These are phyloP conservation scores for Hippocampus kuda DNA, from an alignment of 2,797 vertebrate species.

Conservation along the genomic window DNA sequence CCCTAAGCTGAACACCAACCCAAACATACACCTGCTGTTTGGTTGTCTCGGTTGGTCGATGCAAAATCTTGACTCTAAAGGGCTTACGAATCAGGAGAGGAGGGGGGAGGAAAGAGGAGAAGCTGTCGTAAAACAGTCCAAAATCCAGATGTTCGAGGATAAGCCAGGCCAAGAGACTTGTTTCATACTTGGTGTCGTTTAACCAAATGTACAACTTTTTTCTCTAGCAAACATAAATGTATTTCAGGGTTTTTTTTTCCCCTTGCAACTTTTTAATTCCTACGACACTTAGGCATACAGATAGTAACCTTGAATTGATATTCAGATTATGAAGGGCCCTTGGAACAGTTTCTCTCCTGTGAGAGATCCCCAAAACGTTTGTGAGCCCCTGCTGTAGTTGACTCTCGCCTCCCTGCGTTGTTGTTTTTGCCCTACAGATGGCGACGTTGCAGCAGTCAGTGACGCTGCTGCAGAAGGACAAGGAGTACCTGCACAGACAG, in stretches of 20 bases:
- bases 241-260: too few relatives aligned
- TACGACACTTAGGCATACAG: too few relatives aligned
- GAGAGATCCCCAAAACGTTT: background rate
- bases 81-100: too few relatives aligned
- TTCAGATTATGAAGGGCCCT: background rate
- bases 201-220: background rate
- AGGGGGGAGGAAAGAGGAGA: too few relatives aligned
- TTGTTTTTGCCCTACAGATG: conserved; percentile 62
- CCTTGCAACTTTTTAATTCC: too few relatives aligned
- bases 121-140: too few relatives aligned
- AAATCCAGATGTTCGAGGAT: too few relatives aligned
- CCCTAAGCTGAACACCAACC: background rate
- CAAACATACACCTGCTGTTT: background rate
- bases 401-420: background rate
- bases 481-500: conserved; percentile 89
- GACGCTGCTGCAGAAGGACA: conserved; percentile 89
- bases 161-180: too few relatives aligned
- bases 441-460: conserved; percentile 79
- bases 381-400: background rate
- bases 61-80: too few relatives aligned
- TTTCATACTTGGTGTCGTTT: too few relatives aligned
- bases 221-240: background rate
- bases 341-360: too few relatives aligned
- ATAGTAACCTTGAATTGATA: background rate
- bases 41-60: background rate